These are phyloP conservation scores for Littorina saxatilis DNA, from an alignment of 1,140 invertebrate species.

Conservation along the genomic window DNA sequence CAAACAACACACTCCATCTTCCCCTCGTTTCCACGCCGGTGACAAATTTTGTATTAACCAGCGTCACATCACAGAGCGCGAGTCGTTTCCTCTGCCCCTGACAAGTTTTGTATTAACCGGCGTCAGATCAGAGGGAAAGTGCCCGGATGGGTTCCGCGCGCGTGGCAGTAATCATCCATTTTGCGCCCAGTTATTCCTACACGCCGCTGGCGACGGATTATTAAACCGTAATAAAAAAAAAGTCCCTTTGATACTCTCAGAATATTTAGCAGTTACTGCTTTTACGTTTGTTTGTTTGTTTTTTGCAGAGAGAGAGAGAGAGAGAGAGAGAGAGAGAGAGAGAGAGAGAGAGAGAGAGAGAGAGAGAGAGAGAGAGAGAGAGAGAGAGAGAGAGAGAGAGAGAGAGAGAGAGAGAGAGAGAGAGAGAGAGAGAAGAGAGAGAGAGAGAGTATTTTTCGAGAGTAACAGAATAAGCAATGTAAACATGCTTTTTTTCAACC, in stretches of 20 bases:
- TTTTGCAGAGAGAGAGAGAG: too few relatives aligned
- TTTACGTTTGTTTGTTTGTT: too few relatives aligned
- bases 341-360: neutral
- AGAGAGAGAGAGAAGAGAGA: neutral
- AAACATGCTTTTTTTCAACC: too few relatives aligned
- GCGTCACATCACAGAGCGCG: conserved; percentile 33
- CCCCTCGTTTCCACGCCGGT: conserved; percentile 26
- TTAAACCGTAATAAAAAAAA: neutral
- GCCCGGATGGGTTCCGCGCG: neutral
- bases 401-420: neutral
- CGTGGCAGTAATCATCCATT: conserved; percentile 36
- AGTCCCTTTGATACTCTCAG: too few relatives aligned
- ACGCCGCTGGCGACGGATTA: neutral
- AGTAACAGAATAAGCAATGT: too few relatives aligned
- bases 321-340: neutral
- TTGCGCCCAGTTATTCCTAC: neutral
- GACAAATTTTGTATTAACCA: conserved; percentile 38
- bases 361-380: neutral
- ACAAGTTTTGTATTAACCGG: conserved; percentile 36
- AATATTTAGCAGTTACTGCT: too few relatives aligned
- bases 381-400: neutral
- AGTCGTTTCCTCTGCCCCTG: conserved; percentile 14
- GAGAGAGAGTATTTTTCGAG: neutral
- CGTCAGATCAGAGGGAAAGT: conserved; percentile 30
- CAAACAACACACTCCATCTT: conserved; percentile 21